Evolutionary conservation across 2,888 invertebrate genomes (phyloP).

Genomic region (Schizaphis graminum): DNA sequence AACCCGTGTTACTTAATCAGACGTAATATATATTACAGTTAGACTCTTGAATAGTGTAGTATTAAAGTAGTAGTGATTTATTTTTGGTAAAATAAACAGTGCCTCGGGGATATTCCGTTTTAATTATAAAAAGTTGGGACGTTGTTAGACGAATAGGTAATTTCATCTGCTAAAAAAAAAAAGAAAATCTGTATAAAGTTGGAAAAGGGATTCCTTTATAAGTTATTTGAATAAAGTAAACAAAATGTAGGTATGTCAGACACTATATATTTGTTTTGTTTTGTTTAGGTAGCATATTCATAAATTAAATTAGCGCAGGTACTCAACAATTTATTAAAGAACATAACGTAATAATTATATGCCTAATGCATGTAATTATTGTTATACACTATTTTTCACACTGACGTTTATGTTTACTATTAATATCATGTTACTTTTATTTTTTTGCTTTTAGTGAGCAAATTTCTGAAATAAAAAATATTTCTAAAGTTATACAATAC

Average conservation of each 20-base stretch:
- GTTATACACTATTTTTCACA: background rate
- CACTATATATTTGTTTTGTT: background rate
- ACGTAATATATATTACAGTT: background rate
- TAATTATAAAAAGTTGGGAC: constrained; percentile 35
- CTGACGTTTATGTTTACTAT: background rate
- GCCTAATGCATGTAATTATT: background rate
- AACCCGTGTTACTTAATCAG: background rate
- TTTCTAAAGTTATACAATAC: background rate
- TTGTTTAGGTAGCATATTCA: background rate
- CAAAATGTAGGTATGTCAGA: background rate
- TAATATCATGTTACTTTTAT: background rate
- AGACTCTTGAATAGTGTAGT: background rate
- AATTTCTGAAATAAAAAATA: background rate
- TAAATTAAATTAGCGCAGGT: background rate
- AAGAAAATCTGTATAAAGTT: background rate
- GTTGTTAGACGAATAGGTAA: background rate
- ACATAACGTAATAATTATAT: background rate
- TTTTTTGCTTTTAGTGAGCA: background rate
- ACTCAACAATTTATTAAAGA: background rate
- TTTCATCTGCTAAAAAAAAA: background rate
- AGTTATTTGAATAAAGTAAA: background rate
- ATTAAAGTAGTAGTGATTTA: background rate
- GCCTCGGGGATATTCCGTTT: background rate
- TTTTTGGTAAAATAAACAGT: constrained; percentile 1
- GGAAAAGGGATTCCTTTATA: background rate